Evolutionary conservation across 2,888 invertebrate species (phyloP), one percentile per base, ranked within the genome.

Genomic region (Abscondita cerata): DNA sequence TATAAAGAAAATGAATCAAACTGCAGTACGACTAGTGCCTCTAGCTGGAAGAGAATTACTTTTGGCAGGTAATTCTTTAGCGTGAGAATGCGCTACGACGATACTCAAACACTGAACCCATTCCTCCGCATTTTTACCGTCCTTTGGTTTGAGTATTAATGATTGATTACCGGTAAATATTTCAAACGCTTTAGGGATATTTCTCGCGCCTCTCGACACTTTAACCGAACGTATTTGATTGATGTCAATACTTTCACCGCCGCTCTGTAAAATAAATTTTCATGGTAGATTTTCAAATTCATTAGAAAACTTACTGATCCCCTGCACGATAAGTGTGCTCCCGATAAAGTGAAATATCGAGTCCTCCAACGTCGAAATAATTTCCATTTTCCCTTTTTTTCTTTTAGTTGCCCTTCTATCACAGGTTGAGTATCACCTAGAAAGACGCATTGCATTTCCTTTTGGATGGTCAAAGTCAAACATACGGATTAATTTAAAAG

Each of bases 101-200:
- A 96, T 93, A 76, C 94, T 95, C 65, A 96, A 85, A 80, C 94
- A 96, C 80, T 96, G 96, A 46, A 96, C 94, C 95, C 97, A 97
- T 80, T 96, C 93, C 81, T 96, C 96, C 0, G 95, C 96, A 79
- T 96, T 93, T 81, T 93, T 94, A 44, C 94, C 93, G 78, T 95
- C 95, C 80, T 94, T 95, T 5, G 96, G 96, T 82, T 97, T 96
- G 70, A 97, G 86, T 74, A 96, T 93, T 69, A 95, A 88, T 8
- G 93, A 93, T 80, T 94, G 94, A 81, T 96, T 94, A 53, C 91
- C 91, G 0, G 96, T 96, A 83, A 96, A 97, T 73, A 97, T 96
- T 84, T 97, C 96, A 83, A 97, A 97, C 0, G 96, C 96, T 80
- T 95, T 95, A 16, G 96, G 96, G 73, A 96, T 95, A 82, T 95